Base-by-base conservation (phyloP, 1,140 invertebrate species). In the Eupeodes corollae region DNA sequence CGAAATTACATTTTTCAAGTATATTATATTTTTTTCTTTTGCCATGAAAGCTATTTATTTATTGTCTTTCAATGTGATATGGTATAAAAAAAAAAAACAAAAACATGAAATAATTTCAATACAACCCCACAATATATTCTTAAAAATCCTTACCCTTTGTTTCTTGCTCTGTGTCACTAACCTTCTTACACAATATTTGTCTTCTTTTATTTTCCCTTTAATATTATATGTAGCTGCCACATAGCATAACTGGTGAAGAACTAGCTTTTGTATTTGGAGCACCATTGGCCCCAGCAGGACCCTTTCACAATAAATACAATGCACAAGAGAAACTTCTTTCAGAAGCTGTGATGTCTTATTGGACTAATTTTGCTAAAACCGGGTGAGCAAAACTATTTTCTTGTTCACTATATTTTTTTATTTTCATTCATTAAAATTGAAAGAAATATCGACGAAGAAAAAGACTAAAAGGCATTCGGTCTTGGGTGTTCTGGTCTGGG, bases 221-320 rank as follows among this genome's bases (percentile, higher is more conserved):
- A 12, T 33, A 34, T 18, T 44, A 43, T 42, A 46, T 58, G 47
- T 55, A 68, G 63, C 44, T 68, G 44, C 61, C 66, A 30, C 78
- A 78, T 60, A 78, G 74, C 50, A 79, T 92, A 8, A 80, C 86
- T 54, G 92, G 92, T 1, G 91, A 96, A 64, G 92, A 97, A 60
- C 59, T 98, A 57, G 80, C 90, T 1, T 97, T 93, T 59, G 75
- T 95, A 26, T 84, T 97, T 49, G 93, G 93, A 5, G 84, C 89
- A 10, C 92, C 93, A 9, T 67, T 97, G 37, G 80, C 83, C 37
- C 78, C 78, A 6, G 76, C 78, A 12, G 79, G 83, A 52, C 85
- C 88, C 53, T 87, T 86, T 57, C 76, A 78, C 39, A 73, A 75
- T 40, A 76, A 80, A 50, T 92, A 86, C 67, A 84, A 79, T 33